These are phyloP conservation scores for Pantherophis alleghaniensis DNA, from an alignment of 2,797 vertebrate species.

Conservation along the genomic window DNA sequence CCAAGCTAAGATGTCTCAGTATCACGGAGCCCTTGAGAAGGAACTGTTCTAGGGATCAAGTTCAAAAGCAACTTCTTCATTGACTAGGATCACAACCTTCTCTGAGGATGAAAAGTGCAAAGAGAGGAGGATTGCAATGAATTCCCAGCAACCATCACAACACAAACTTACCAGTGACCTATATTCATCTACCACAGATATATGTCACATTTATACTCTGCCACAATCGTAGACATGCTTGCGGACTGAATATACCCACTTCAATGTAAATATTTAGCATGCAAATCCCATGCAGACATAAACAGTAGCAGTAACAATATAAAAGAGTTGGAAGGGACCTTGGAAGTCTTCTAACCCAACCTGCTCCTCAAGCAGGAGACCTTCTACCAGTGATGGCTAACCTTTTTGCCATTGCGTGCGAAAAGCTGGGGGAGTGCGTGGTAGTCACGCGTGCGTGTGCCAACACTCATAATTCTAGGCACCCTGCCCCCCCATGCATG, in stretches of 20 bases:
- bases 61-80: neutral
- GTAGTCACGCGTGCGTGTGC: no score
- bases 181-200: neutral
- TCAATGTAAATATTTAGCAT: neutral
- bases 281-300: neutral
- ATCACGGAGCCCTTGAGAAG: neutral
- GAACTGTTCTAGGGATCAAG: neutral
- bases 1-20: neutral
- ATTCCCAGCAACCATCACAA: neutral
- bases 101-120: neutral
- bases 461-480: no score
- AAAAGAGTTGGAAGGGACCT: no score
- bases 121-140: neutral
- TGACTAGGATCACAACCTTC: neutral
- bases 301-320: no score
- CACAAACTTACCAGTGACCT: neutral
- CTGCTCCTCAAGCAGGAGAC: no score
- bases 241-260: neutral
- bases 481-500: no score
- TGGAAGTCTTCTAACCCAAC: no score
- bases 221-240: neutral
- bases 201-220: neutral
- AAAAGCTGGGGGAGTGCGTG: no score
- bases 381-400: no score
- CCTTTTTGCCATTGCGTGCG: no score